Base-by-base conservation (phyloP, 2,113 vertebrate genomes). In the Platysternon megacephalum region DNA sequence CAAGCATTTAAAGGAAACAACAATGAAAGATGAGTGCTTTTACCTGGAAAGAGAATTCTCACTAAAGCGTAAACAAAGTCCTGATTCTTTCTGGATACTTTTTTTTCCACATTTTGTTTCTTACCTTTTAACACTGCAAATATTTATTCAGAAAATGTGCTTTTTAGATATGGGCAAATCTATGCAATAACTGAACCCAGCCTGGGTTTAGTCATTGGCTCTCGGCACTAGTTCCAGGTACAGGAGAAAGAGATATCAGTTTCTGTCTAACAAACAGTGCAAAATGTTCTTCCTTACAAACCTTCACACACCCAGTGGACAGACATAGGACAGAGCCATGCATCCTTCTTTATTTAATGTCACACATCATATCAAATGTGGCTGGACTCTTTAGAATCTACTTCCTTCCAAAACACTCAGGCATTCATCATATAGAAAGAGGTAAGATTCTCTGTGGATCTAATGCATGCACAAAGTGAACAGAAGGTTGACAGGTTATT, bases 271-370 rank as follows among this genome's bases (percentile, higher is more conserved):
- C 26, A 86, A 89, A 86, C 84, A 72, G 65, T 87, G 39, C 85
- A 96, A 79, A 94, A 82, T 97, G 97, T 97, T 48, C 65, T 92
- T 94, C 93, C 84, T 94, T 97, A 89, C 74, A n/a, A 87, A 46
- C 3, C 1, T 52, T 82, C 85, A 39, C 3, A 26, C 3, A 14
- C 13, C 5, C 83, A 76, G n/a, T 74, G 35, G 8, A 46, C 26
- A 26, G 1, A 0, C 49, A 1, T 6, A 10, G 9, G n/a, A 39
- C 8, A 1, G 35, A 72, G n/a, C 65, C 65, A 39, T 19, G 8
- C 65, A 65, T 91, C 76, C 92, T n/a, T 81, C 17, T 89, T 7
- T 83, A 32, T n/a, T 6, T 52, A 84, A 2, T 3, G 35, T 87
- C 26, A 80, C 13, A 56, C 4, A 2, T 74, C 29, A 0, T 80